Percentiles rank a stretch among this genome's conserved stretches.
Evolutionary conservation across 1,140 invertebrate genomes (phyloP).

Genomic region (Drosophila pandora): DNA sequence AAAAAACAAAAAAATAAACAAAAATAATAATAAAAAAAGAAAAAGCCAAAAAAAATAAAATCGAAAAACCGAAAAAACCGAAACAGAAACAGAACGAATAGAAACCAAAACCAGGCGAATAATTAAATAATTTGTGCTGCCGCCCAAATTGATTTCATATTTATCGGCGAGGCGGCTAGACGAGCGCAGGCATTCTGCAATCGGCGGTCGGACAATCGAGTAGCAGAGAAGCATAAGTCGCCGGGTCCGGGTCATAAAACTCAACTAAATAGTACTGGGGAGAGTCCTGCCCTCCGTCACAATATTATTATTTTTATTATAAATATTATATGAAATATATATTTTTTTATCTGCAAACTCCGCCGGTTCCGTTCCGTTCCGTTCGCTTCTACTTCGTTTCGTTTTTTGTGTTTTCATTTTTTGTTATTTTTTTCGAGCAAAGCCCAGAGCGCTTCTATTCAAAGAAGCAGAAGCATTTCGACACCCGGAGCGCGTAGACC

Average conservation of each 20-base stretch:
- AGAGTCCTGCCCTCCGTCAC: not conserved
- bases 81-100: conserved; percentile 17
- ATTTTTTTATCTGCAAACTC: conserved; percentile 26
- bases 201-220: conserved; percentile 42
- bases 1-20: not conserved
- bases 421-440: conserved; percentile 21
- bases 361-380: conserved; percentile 33
- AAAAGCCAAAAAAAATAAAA: conserved; percentile 17
- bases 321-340: not conserved
- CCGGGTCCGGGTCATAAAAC: not conserved
- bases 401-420: conserved; percentile 5
- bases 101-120: conserved; percentile 49
- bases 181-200: conserved; percentile 67
- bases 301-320: not conserved
- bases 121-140: conserved; percentile 79
- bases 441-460: conserved; percentile 5
- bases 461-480: conserved; percentile 59
- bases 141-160: conserved; percentile 68
- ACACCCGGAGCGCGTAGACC: conserved; percentile 43
- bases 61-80: conserved; percentile 21
- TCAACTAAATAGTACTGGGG: not conserved
- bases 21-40: not conserved
- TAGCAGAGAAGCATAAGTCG: conserved; percentile 2
- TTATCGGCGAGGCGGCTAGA: conserved; percentile 63
- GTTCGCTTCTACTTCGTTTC: conserved; percentile 29